A percentile compares a stretch with the other conserved stretches of the same genome.
phyloP scores from a whole-genome alignment of 2,888 invertebrate genomes.

The Rugalucina vietnamica region DNA sequence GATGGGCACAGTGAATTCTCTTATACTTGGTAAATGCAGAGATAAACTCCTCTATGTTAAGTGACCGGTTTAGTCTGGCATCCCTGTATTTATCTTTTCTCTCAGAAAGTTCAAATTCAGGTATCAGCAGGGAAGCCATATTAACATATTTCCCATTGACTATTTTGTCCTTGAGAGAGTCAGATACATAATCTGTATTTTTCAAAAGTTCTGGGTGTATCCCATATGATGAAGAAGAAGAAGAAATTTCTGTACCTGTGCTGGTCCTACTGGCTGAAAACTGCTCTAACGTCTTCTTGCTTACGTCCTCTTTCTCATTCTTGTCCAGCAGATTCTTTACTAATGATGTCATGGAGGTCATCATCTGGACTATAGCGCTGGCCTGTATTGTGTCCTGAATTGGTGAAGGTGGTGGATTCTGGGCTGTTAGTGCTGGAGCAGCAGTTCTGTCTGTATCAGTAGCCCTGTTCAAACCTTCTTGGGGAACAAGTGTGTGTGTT shows the following conservation, averaged over 20 bases:
- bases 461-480: too few relatives aligned
- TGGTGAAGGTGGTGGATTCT: not conserved
- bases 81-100: not conserved
- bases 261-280: not conserved
- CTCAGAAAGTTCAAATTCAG: not conserved
- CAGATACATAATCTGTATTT: not conserved
- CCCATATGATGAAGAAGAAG: not conserved
- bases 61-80: not conserved
- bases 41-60: not conserved
- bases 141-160: not conserved
- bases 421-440: not conserved
- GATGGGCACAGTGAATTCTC: not conserved
- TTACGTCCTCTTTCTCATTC: not conserved
- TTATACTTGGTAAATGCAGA: not conserved
- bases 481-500: not conserved
- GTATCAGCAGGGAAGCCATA: not conserved
- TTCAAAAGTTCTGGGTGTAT: not conserved
- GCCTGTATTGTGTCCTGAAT: not conserved
- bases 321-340: not conserved
- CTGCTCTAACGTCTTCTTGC: not conserved
- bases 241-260: not conserved
- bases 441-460: not conserved
- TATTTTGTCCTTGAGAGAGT: not conserved
- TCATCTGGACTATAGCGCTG: not conserved
- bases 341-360: not conserved